phyloP scores from a whole-genome alignment of 2,113 vertebrate species.

The Carollia perspicillata region DNA sequence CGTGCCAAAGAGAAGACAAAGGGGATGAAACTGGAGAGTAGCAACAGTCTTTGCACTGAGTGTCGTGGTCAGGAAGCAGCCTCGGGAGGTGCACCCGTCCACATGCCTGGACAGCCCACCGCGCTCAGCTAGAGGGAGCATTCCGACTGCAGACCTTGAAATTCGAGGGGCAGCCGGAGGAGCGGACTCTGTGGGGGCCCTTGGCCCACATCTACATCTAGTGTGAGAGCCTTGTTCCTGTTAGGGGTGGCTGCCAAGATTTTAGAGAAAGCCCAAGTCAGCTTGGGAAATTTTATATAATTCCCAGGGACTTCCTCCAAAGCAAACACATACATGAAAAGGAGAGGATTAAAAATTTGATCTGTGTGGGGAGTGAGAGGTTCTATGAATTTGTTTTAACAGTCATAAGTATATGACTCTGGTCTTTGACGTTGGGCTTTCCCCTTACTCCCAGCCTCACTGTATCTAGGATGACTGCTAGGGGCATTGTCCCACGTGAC shows the following conservation, averaged over 20 bases:
- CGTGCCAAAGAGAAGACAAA: neutral
- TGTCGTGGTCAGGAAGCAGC: neutral
- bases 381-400: constrained; percentile 23
- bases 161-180: neutral
- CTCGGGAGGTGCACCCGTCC: neutral
- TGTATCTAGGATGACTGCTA: neutral
- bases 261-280: constrained; percentile 46
- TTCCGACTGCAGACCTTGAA: neutral
- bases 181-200: constrained; percentile 34
- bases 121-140: neutral
- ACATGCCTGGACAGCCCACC: accelerated
- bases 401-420: neutral
- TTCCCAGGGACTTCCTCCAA: constrained; percentile 30
- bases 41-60: neutral
- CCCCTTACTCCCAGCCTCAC: neutral
- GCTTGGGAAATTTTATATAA: neutral
- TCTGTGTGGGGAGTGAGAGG: neutral
- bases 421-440: neutral
- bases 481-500: neutral
- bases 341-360: constrained; percentile 25
- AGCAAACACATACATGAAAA: neutral
- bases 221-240: constrained; percentile 62
- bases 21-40: neutral
- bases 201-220: constrained; percentile 55
- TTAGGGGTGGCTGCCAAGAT: constrained; percentile 60